These are phyloP conservation scores for Drosophila micromelanica DNA, from an alignment of 1,140 invertebrate species.

Conservation along the genomic window DNA sequence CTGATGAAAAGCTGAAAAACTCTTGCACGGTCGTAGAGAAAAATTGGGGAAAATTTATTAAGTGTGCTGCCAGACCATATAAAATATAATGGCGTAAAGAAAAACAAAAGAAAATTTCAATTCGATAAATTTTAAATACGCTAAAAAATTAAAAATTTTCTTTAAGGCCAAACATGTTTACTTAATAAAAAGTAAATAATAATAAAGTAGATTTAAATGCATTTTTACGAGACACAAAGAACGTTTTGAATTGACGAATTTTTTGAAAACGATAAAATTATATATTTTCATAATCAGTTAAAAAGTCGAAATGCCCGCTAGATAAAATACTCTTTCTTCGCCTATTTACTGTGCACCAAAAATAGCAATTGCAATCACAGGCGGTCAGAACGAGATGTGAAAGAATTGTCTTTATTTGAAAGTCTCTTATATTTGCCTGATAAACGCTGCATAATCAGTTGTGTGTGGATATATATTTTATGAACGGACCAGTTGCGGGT, in stretches of 20 bases:
- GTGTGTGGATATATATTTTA: not conserved
- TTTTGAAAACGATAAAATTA: too few relatives aligned
- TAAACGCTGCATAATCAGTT: constrained; percentile 47
- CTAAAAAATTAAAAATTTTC: not conserved
- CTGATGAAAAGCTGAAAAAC: constrained; percentile 33
- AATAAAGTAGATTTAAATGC: too few relatives aligned
- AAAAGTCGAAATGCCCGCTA: not conserved
- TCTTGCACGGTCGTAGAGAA: not conserved
- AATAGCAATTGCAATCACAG: constrained; percentile 10
- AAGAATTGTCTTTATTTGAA: constrained; percentile 23
- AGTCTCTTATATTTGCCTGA: constrained; percentile 11
- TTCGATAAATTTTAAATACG: constrained; percentile 10
- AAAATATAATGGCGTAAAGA: constrained; percentile 13
- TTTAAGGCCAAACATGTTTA: not conserved
- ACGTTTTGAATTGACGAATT: too few relatives aligned
- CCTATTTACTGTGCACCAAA: constrained; percentile 5
- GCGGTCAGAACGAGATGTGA: not conserved
- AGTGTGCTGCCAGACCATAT: constrained; percentile 34
- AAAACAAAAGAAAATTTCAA: not conserved
- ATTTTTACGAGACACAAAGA: too few relatives aligned
- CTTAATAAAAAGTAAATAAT: too few relatives aligned
- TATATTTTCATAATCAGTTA: not conserved
- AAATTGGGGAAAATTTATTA: constrained; percentile 59
- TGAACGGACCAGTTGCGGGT: not conserved
- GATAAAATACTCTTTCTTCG: not conserved